Conservation (phyloP, 2,113 vertebrate species). For the Tetrax tetrax region DNA sequence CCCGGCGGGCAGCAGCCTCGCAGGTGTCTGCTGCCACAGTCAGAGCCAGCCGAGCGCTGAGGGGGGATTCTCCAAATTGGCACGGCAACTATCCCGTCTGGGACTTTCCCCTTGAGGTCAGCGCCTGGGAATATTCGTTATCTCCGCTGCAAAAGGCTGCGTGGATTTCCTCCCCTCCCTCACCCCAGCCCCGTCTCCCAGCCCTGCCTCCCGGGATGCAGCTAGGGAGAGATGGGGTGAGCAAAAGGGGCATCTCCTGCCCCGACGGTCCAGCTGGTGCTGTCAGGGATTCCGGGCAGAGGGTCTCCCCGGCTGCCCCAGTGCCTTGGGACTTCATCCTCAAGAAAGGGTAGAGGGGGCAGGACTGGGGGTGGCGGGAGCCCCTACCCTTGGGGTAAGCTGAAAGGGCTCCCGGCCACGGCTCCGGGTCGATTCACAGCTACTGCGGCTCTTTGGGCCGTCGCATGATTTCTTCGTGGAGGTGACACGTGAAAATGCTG, state of each 20-base stretch:
- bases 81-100: neutral
- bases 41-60: neutral
- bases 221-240: neutral
- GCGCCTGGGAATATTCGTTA: constrained; percentile 27
- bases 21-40: neutral
- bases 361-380: neutral
- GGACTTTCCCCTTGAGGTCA: neutral
- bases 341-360: too few relatives aligned
- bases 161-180: neutral
- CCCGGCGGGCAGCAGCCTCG: neutral
- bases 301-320: neutral
- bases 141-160: neutral
- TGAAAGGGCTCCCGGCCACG: neutral
- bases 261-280: neutral
- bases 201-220: neutral
- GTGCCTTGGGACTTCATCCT: neutral
- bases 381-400: neutral
- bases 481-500: neutral
- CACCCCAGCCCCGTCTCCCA: neutral
- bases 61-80: constrained; percentile 1
- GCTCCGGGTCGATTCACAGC: neutral
- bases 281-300: neutral
- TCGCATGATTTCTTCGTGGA: neutral
- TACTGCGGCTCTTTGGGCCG: neutral
- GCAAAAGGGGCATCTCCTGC: neutral